Conservation (phyloP, 2,888 invertebrate species). For the Mechanitis messenoides region DNA sequence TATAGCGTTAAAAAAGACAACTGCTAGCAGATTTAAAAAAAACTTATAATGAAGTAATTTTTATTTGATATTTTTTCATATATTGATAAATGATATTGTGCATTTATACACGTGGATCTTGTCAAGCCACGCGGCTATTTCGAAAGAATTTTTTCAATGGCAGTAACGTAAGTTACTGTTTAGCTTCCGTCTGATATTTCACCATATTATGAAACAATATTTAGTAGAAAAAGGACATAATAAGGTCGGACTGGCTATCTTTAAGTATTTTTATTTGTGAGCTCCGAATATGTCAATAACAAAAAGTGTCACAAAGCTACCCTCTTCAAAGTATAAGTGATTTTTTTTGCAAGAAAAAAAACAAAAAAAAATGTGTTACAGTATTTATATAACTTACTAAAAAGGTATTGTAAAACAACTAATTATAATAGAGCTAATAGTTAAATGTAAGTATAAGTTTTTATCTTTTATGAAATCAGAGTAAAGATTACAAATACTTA, state of each 20-base stretch:
- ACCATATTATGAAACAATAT: constrained; percentile 34
- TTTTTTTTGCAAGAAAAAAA: constrained; percentile 10
- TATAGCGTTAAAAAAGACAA: no score
- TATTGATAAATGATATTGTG: constrained; percentile 63
- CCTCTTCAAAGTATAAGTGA: constrained; percentile 16
- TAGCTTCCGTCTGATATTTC: constrained; percentile 55
- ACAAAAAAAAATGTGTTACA: background rate
- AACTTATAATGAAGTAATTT: no score
- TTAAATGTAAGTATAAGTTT: no score
- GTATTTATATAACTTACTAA: no score
- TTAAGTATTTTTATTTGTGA: constrained; percentile 2
- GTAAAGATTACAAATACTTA: no score
- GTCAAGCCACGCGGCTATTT: constrained; percentile 61
- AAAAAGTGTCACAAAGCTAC: constrained; percentile 14
- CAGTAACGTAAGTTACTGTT: constrained; percentile 71
- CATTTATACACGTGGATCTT: constrained; percentile 71
- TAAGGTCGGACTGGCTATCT: background rate
- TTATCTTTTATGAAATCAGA: no score
- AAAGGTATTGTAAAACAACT: background rate
- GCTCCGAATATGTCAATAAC: constrained; percentile 9
- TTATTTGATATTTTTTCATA: no score
- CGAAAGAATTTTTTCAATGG: constrained; percentile 67
- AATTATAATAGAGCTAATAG: no score
- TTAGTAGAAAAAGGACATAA: background rate
- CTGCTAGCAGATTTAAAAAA: no score